Percentiles rank a stretch among this genome's conserved stretches.
phyloP scores from a whole-genome alignment of 23 tunicate genomes.

The Clavelina lepadiformis region DNA sequence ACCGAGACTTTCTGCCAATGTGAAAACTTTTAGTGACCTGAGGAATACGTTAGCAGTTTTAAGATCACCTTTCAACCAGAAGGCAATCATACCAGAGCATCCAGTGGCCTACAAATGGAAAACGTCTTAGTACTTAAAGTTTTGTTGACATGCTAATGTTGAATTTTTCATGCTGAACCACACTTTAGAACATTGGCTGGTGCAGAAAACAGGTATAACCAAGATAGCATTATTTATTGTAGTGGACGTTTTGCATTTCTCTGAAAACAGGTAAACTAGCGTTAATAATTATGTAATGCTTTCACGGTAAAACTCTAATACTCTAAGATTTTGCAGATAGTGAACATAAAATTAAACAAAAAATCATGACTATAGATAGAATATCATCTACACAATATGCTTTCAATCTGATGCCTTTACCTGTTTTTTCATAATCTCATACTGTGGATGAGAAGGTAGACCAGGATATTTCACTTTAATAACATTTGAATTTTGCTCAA shows the following conservation, averaged over 20 bases:
- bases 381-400: too few relatives aligned
- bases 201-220: too few relatives aligned
- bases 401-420: slow-evolving; percentile 27
- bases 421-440: slow-evolving; percentile 83
- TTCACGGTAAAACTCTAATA: too few relatives aligned
- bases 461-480: slow-evolving; percentile 84
- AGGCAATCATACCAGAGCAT: slow-evolving; percentile 93
- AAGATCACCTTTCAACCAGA: slow-evolving; percentile 82
- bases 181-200: background rate
- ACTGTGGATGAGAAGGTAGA: slow-evolving; percentile 87
- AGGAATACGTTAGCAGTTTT: slow-evolving; percentile 62
- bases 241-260: background rate
- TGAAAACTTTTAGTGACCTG: slow-evolving; percentile 57
- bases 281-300: too few relatives aligned
- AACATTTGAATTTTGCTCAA: slow-evolving; percentile 53
- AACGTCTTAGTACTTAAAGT: too few relatives aligned
- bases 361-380: too few relatives aligned
- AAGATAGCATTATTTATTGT: too few relatives aligned
- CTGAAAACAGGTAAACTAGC: too few relatives aligned
- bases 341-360: too few relatives aligned
- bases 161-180: background rate
- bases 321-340: too few relatives aligned
- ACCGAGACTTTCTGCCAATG: slow-evolving; percentile 95
- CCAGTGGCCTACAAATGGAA: slow-evolving; percentile 93
- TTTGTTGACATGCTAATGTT: too few relatives aligned